Conservation (phyloP, 2,888 invertebrate species). For the Diarsia mendica region DNA sequence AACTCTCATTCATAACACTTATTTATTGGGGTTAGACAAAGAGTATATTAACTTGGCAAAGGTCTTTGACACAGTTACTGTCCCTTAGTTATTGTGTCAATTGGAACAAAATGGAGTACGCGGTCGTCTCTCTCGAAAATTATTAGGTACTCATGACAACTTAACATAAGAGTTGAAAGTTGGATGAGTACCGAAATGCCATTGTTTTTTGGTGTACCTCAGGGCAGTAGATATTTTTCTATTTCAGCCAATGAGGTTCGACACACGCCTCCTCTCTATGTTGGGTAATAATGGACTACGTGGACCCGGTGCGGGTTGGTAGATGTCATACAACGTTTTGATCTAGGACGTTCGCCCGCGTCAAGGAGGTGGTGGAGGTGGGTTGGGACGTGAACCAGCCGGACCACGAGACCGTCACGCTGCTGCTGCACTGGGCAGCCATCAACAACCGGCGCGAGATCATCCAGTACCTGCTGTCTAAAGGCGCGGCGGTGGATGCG, state of each 20-base stretch:
- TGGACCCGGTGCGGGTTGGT: background rate
- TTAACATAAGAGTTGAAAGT: background rate
- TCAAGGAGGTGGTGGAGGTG: constrained; percentile 96
- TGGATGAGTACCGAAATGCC: background rate
- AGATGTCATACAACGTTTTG: background rate
- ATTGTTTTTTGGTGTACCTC: background rate
- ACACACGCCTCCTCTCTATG: background rate
- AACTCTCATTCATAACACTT: background rate
- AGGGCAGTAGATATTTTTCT: background rate
- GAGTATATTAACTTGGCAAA: background rate
- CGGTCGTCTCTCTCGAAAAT: background rate
- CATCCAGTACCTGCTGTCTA: constrained; percentile 96
- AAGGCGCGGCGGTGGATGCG: constrained; percentile 95
- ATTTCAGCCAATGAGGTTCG: background rate
- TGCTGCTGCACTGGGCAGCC: constrained; percentile 99
- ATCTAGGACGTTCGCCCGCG: constrained; percentile 90
- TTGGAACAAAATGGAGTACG: background rate
- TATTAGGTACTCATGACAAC: background rate
- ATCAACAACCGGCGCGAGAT: constrained; percentile 99
- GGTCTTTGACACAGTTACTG: background rate
- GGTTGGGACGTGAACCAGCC: constrained; percentile 98
- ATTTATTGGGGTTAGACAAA: background rate
- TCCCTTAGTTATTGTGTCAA: background rate
- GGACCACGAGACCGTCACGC: constrained; percentile 98
- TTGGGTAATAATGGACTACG: background rate